phyloP scores from a whole-genome alignment of 2,797 vertebrate species.

The Premnoplex brunnescens region DNA sequence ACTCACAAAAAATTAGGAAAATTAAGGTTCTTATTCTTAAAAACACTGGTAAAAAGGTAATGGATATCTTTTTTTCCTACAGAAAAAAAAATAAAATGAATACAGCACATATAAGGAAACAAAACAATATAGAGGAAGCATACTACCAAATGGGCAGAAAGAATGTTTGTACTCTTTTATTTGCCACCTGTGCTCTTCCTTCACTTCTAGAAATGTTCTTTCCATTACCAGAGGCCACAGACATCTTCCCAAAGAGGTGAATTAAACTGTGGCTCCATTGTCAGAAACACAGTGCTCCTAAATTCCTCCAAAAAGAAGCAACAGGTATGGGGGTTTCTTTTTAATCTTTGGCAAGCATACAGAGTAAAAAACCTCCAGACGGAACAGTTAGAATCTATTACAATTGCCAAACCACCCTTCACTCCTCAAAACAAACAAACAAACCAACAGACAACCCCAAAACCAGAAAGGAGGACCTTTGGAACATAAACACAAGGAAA shows the following conservation, averaged over 20 bases:
- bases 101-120: not conserved
- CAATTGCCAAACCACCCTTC: not conserved
- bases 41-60: not conserved
- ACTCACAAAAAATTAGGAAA: not conserved
- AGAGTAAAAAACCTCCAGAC: not conserved
- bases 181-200: not conserved
- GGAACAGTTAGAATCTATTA: not conserved
- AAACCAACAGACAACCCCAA: not conserved
- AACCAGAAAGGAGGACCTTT: not conserved
- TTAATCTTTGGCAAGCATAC: not conserved
- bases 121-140: not conserved
- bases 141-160: not conserved
- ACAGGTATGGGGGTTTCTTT: not conserved
- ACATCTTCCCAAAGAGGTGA: not conserved
- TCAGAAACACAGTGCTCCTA: not conserved
- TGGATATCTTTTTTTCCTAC: not conserved
- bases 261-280: not conserved
- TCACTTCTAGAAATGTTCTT: not conserved
- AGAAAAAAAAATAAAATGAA: not conserved
- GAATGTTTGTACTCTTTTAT: not conserved
- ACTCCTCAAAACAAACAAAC: no score
- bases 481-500: not conserved
- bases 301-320: not conserved
- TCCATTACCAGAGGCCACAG: not conserved
- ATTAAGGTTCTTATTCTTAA: not conserved